Evolutionary conservation across 2,888 invertebrate genomes (phyloP).

Genomic region (Apamea monoglypha): DNA sequence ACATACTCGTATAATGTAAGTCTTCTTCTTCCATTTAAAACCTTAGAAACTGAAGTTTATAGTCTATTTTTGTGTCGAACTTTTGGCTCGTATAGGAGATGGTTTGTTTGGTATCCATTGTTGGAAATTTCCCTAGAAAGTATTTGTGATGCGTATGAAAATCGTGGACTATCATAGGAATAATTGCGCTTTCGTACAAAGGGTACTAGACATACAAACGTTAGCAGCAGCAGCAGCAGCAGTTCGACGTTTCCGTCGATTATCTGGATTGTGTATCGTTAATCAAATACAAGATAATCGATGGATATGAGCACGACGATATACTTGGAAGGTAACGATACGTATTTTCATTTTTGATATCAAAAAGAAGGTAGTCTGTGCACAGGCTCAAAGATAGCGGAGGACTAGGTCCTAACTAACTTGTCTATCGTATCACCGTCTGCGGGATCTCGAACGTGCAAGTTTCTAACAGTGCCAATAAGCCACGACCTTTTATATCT

Average conservation of each 20-base stretch:
- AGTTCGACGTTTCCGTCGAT: neutral
- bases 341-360: no score
- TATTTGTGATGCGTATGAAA: conserved; percentile 45
- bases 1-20: conserved; percentile 32
- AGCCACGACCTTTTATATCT: no score
- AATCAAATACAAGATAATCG: no score
- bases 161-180: conserved; percentile 20
- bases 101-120: conserved; percentile 60
- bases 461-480: neutral
- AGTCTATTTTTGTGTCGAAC: conserved; percentile 15
- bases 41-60: conserved; percentile 4
- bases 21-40: conserved; percentile 17
- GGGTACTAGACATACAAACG: no score
- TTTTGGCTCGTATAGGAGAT: conserved; percentile 17
- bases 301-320: no score
- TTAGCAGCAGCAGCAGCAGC: no score
- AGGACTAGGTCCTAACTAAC: neutral
- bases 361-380: no score
- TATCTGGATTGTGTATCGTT: neutral
- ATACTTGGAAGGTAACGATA: no score
- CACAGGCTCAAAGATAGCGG: neutral
- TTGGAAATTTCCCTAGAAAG: conserved; percentile 47
- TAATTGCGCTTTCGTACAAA: conserved; percentile 10
- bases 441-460: neutral
- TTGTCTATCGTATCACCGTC: neutral